These are phyloP conservation scores for Bos taurus DNA, from an alignment of 2,113 vertebrate genomes.

Conservation along the genomic window ARS-UCD2.0 NC_037334.1:48629001-48629500, in stretches of 20 bases:
- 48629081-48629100: neutral
- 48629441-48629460: slow-evolving; percentile 34
- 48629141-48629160: accelerated
- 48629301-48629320: neutral
- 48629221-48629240: neutral
- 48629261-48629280: neutral
- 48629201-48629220: neutral
- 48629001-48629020: neutral
- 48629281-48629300: accelerated
- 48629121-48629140: accelerated
- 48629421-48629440: neutral
- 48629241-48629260: neutral
- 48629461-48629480: neutral
- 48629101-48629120: neutral
- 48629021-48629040: neutral
- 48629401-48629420: neutral
- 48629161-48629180: neutral
- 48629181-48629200: neutral
- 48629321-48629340: neutral
- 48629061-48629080: neutral
- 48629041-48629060: neutral
- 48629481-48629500: neutral
- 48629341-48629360: neutral
- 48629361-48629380: neutral
- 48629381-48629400: neutral